Conservation (phyloP, 2,888 invertebrate genomes). For the Mesorhabditis spiculigera region DNA sequence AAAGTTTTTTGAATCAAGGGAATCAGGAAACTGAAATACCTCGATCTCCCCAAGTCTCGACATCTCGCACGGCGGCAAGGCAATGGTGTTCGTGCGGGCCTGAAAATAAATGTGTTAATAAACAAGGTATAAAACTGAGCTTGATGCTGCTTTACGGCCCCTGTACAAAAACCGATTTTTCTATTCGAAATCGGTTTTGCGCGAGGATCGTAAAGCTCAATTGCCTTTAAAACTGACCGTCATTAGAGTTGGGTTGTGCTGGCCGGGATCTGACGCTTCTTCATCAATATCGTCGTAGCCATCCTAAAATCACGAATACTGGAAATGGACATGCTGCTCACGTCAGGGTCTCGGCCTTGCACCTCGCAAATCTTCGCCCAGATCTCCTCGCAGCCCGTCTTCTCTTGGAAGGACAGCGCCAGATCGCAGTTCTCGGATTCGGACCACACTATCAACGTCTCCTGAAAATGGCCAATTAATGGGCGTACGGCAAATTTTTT, state of each 20-base stretch:
- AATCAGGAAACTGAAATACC: conserved; percentile 59
- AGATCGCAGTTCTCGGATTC: conserved; percentile 98
- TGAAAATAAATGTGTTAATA: not conserved
- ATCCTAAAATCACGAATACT: conserved; percentile 7
- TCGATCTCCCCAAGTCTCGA: conserved; percentile 89
- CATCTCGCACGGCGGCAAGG: conserved; percentile 82
- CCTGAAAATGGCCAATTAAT: conserved; percentile 63
- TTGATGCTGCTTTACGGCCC: no score
- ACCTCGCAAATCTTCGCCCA: conserved; percentile 99
- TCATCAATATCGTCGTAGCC: conserved; percentile 10
- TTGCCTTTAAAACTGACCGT: not conserved
- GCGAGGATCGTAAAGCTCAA: no score
- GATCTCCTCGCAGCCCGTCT: conserved; percentile 98
- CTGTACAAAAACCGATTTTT: no score
- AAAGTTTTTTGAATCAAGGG: not conserved
- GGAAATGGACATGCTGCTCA: conserved; percentile 64
- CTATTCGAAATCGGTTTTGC: no score
- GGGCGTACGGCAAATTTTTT: no score
- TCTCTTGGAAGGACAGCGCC: conserved; percentile 98
- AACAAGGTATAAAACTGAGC: not conserved
- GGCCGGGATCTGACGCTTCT: not conserved
- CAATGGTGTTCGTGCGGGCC: not conserved
- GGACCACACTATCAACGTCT: conserved; percentile 99
- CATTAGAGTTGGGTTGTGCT: not conserved
- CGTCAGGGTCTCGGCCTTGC: conserved; percentile 97